Base-by-base conservation (phyloP, 2,797 vertebrate species). In the Mus minutoides region DNA sequence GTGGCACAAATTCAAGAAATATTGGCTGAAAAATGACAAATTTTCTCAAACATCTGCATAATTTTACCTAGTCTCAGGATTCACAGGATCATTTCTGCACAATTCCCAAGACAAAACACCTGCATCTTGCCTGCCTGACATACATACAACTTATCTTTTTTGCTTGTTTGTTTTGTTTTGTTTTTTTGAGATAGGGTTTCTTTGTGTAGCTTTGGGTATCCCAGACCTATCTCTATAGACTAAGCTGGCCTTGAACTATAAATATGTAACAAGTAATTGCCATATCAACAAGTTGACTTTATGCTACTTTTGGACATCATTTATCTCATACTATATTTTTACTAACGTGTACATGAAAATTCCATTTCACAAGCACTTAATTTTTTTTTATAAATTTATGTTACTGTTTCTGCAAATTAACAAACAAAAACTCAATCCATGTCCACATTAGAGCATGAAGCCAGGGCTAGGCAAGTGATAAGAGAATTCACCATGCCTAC, bases 81-180 rank as follows among this genome's bases (percentile, higher is more conserved):
- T 95, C 54, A 94, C 0, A 89, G n/a, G n/a, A 92, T 85, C 52
- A 82, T 60, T 37, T 90, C 76, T 76, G 26, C 88, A 37, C n/a
- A 54, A 80, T 76, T 43, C 34, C n/a, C 49, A 85, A n/a, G 67
- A 73, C 71, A 40, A 40, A 40, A 37, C 71, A 37, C 71, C 9
- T 40, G 37, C n/a, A 40, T 73, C 12, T 69, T 40, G 21, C 37
- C 37, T 90, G 40, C 11, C 54, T 85, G 83, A 80, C 43, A 85
- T 54, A 82, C 4, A 29, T 54, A 82, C 3, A 26, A 87, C 69
- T 73, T 54, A 83, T 24, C 62, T 82, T 43, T 8, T 62, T 69
- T n/a, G 31, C 34, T 69, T 71, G 16, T 19, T 69, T 69, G 31
- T 21, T 73, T 73, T 73, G 8, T 22, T 22, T 67, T 67, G 10